Base-by-base conservation (phyloP, 2,113 vertebrate genomes). In the Tetraodon nigroviridis region DNA sequence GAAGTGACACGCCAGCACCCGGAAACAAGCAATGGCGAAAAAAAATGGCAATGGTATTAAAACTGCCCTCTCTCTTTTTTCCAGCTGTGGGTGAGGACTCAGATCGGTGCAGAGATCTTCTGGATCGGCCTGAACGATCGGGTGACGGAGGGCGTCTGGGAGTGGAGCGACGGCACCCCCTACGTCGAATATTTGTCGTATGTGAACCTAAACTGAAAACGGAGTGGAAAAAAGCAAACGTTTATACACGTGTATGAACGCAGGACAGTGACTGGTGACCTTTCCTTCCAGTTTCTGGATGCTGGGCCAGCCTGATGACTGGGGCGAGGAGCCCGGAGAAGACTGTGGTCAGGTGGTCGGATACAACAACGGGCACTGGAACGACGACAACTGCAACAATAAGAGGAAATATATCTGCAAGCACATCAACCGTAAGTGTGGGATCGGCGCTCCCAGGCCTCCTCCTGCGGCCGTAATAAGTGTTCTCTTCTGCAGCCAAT, bases 71-170 rank as follows among this genome's bases (percentile, higher is more conserved):
- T 11, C 11, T 13, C 18, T 32, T 45, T 27, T 49, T 61, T 78
- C 10, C 50, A 92, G 91, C 32, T 67, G 40, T 92, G 91, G 91
- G 54, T 91, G 19, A 77, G 75, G 19, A 90, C 90, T 0, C 91
- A 92, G 67, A 57, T 90, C 19, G 55, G 55, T 20, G 6, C 45
- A 1, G 67, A 80, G 5, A 71, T 80, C 67, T 90, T 62, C 82
- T 92, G 91, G 91, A 75, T 91, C 0, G 91, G 91, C 20, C 77
- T 92, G 63, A 91, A 87, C n/a, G 90, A 92, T 52, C 47, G 48
- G 0, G 42, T 37, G 1, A 7, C 42, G 0, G 91, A 91, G 51
- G 81, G 67, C 0, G 71, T 82, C 11, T 92, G 79, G 79, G 89
- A 91, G 58, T 92, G 91, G 90, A 86, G 67, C 0, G 88, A 92